Base-by-base conservation (phyloP, 2,888 invertebrate species). In the Drosophila subsilvestris region DNA sequence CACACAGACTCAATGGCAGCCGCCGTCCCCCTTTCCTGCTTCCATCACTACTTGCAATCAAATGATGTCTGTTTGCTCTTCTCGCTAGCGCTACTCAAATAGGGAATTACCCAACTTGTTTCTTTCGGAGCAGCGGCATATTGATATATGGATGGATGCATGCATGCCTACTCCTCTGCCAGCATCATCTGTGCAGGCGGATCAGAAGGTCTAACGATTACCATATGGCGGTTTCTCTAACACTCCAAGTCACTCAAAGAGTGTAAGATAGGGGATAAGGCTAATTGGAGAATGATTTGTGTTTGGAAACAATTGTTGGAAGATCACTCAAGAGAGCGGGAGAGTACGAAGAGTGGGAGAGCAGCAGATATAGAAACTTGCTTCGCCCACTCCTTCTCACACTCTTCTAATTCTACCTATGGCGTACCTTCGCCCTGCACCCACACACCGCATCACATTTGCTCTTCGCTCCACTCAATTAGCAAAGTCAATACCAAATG, bases 401-500 rank as follows among this genome's bases (percentile, higher is more conserved):
- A 43, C 49, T 50, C 25, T 22, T 22, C 42, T 27, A 32, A 25
- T 48, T 60, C 5, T 10, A 22, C 22, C 42, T 45, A 42, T 54
- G 22, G 55, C 37, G 43, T 45, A 18, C 56, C 67, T 32, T 63
- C 45, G 6, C 12, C 27, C 49, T 51, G 49, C 14, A 45, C 54
- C 48, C 32, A 25, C n/a, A 18, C n/a, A 29, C 55, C 63, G 10
- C 20, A 7, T 1, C 29, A 22, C 32, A 18, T 51, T 55, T 32
- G 48, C 71, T 55, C 44, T 45, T 59, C 50, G 63, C 55, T 63
- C 59, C 58, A 78, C 77, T 86, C 85, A 85, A 85, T 85, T 85
- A 85, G 87, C 79, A 86, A 76, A 80, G 87, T 85, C 82, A 85
- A 85, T 79, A 86, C 79, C 55, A 63, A 60, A 59, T 59, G 69